Conservation (phyloP, 2,113 vertebrate genomes). For the Pandion haliaetus region DNA sequence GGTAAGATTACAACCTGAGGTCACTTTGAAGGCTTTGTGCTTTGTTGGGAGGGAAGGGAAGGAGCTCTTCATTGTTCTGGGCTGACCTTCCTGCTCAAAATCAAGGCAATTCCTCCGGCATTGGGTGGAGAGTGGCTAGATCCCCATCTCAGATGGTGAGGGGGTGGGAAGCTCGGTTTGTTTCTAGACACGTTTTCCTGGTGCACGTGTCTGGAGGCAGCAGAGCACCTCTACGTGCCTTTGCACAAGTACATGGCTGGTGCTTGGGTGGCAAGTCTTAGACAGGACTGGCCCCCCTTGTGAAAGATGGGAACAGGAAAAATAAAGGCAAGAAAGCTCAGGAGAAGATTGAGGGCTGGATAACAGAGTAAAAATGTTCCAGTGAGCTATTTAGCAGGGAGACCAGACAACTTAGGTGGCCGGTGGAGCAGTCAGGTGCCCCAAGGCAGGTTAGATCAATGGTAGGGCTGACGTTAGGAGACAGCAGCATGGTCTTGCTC, state of each 20-base stretch:
- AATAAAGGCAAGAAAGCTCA: background rate
- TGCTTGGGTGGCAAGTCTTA: accelerated
- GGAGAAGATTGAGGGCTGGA: background rate
- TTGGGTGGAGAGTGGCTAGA: background rate
- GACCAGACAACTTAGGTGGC: accelerated
- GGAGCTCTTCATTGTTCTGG: background rate
- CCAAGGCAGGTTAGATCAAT: accelerated
- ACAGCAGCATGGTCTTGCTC: background rate
- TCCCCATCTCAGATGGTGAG: background rate
- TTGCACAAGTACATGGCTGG: background rate
- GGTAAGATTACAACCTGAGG: background rate
- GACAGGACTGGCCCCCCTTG: accelerated
- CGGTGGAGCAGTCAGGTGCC: background rate
- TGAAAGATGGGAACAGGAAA: background rate
- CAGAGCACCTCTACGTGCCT: background rate
- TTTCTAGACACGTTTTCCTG: background rate
- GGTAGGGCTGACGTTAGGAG: accelerated
- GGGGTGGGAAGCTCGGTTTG: background rate
- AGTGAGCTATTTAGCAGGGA: background rate
- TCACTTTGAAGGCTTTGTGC: background rate
- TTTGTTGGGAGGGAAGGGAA: background rate
- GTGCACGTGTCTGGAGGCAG: background rate
- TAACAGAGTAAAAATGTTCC: background rate
- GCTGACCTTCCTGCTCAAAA: conserved; percentile 12
- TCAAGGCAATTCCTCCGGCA: background rate